Base-by-base conservation (phyloP, 1,140 invertebrate species). In the Bombus breviceps region DNA sequence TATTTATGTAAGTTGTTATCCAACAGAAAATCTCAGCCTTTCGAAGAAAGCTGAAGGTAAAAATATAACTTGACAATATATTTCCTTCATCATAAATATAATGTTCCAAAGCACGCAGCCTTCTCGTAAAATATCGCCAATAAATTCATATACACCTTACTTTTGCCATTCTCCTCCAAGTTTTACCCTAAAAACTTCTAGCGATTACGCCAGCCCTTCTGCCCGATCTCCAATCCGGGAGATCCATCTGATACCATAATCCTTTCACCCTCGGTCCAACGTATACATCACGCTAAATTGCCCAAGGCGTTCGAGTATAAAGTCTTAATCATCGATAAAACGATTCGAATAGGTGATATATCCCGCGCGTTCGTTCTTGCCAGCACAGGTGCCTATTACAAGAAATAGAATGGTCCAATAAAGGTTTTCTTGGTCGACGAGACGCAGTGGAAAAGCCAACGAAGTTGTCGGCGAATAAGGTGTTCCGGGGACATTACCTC, bases 41-140 rank as follows among this genome's bases (percentile, higher is more conserved):
- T 43, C 37, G 37, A 77, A n/a, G 37, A 32, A 39, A 78, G 8
- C 22, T 34, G 28, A 83, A 78, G 69, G 64, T 41, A 83, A 68
- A 82, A 68, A 41, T 72, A 37, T 22, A 53, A 53, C 69, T 62
- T 13, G 28, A 62, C 12, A 13, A 62, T 37, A 18, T 10, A 68
- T 37, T 68, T 68, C 22, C 66, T 37, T 9, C 32, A 5, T 68
- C 32, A 32, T 37, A 68, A 34, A 32, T 39, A 9, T 22, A 12
- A 39, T 10, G 39, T 25, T 68, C 34, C 6, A 22, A 68, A 68
- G 18, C 66, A 4, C 34, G 34, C 22, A 12, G 3, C 3, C 10
- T 5, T 69, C 25, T 2, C 22, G 22, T 39, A 25, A 34, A 28
- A 69, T 25, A 12, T 22, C 10, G 1, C 3, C 34, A 39, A 69